Conservation (phyloP, 2,113 vertebrate genomes). For the Sakesphorus luctuosus region DNA sequence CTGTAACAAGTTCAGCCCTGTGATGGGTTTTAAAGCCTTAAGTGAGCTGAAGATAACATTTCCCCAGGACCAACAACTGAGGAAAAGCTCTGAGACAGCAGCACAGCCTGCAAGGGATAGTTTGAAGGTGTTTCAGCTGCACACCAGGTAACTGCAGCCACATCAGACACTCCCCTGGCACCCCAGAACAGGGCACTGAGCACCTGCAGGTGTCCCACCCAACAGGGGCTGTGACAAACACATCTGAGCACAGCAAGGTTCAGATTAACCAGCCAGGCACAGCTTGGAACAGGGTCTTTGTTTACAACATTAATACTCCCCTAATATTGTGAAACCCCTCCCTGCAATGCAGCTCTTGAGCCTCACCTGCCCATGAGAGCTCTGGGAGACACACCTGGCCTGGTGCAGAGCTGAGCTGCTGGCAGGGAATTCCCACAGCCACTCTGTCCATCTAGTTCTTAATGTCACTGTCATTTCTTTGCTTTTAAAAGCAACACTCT, state of each 20-base stretch:
- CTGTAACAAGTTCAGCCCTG: not conserved
- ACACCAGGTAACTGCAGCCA: not conserved
- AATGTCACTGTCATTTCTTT: not conserved
- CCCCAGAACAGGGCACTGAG: not conserved
- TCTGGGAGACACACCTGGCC: fast-evolving
- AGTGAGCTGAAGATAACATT: not conserved
- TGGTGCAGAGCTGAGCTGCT: not conserved
- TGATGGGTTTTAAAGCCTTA: not conserved
- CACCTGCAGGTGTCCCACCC: not conserved
- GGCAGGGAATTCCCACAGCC: not conserved
- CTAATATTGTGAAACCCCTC: not conserved
- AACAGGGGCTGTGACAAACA: not conserved
- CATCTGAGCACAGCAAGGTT: not conserved
- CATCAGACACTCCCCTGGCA: not conserved
- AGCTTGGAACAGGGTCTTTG: not conserved
- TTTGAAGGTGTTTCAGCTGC: not conserved
- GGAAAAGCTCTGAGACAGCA: not conserved
- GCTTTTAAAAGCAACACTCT: not conserved
- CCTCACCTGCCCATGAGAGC: not conserved
- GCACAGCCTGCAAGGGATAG: not conserved
- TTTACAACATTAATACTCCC: not conserved
- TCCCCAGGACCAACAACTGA: not conserved
- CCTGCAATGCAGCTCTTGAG: not conserved
- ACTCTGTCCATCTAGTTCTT: not conserved
- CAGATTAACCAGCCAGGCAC: not conserved